Evolutionary conservation across 2,113 vertebrate genomes (phyloP), one percentile per base, ranked within the genome.

Genomic region (Oncorhynchus keta): DNA sequence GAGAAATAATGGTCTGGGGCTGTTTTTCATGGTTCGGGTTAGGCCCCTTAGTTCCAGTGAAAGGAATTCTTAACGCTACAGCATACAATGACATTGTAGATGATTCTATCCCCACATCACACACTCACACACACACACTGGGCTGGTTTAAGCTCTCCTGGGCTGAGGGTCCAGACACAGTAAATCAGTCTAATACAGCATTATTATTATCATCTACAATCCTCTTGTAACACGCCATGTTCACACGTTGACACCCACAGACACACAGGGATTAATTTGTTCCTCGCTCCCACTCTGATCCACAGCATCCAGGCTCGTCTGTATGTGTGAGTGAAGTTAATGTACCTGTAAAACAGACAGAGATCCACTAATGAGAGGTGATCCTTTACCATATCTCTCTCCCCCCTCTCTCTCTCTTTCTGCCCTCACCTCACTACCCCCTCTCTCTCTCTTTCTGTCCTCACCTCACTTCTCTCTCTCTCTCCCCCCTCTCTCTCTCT

Each of bases 161-260:
- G 68, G 26, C 49, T 61, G 59, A 22, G 79, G 71, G 49, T 76
- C 68, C 73, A 79, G 78, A 83, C 81, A 59, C 74, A 68, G 74
- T 79, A 84, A 89, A 70, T 86, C 84, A 81, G 78, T 79, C 61
- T 85, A 80, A 83, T 65, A 79, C 81, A 84, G 74, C 75, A 66
- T 82, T 76, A 80, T 85, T 81, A 84, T 85, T 78, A 76, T 72
- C 68, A 76, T 72, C 68, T 68, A 32, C 79, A 89, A 82, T 87
- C 78, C 75, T 86, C 81, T 86, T 84, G 84, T 39, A 39, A 39
- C 35, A 2, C 35, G 7, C 69, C 73, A 67, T 18, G 28, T 69
- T 39, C 32, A 39, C 67, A 24, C 73, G 49, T 26, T 8, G 6
- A 39, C 20, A n/a, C n/a, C n/a, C n/a, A n/a, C n/a, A n/a, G n/a